Evolutionary conservation across 2,888 invertebrate species (phyloP).

Genomic region (Agrilus mali): DNA sequence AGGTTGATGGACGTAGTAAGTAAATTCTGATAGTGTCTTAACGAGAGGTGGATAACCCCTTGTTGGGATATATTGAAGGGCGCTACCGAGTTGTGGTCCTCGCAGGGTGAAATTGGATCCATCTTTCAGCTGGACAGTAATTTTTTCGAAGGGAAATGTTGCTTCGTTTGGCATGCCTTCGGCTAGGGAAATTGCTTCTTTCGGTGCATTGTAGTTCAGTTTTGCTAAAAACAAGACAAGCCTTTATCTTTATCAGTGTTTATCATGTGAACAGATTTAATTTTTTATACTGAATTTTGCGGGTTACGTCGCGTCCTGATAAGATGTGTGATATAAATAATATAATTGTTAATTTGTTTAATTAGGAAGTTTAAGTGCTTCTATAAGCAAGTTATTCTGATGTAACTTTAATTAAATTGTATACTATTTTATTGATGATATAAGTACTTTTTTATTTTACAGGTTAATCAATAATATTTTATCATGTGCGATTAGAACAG

Average conservation of each 20-base stretch:
- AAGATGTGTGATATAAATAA: too few relatives aligned
- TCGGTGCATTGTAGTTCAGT: slow-evolving; percentile 35
- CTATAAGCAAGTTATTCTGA: too few relatives aligned
- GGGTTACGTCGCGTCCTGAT: too few relatives aligned
- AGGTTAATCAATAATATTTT: too few relatives aligned
- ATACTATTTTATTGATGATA: too few relatives aligned
- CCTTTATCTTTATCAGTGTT: not conserved
- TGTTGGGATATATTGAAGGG: slow-evolving; percentile 64
- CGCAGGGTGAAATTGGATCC: slow-evolving; percentile 42
- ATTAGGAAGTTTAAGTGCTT: too few relatives aligned
- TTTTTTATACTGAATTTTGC: too few relatives aligned
- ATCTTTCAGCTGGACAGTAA: slow-evolving; percentile 44
- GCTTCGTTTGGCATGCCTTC: slow-evolving; percentile 65
- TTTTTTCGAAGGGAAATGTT: slow-evolving; percentile 54
- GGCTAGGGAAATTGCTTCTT: slow-evolving; percentile 47
- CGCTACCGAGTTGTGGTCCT: slow-evolving; percentile 46
- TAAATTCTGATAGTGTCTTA: slow-evolving; percentile 48
- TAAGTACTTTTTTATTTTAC: too few relatives aligned
- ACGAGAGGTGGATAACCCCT: slow-evolving; percentile 51
- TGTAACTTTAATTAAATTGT: too few relatives aligned
- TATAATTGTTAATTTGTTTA: too few relatives aligned
- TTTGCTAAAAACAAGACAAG: slow-evolving; percentile 32
- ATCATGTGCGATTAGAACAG: too few relatives aligned
- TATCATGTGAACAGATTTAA: too few relatives aligned
- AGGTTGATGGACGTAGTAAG: slow-evolving; percentile 49